Evolutionary conservation across 1,140 invertebrate species (phyloP).

Genomic region (Palaemon carinicauda): DNA sequence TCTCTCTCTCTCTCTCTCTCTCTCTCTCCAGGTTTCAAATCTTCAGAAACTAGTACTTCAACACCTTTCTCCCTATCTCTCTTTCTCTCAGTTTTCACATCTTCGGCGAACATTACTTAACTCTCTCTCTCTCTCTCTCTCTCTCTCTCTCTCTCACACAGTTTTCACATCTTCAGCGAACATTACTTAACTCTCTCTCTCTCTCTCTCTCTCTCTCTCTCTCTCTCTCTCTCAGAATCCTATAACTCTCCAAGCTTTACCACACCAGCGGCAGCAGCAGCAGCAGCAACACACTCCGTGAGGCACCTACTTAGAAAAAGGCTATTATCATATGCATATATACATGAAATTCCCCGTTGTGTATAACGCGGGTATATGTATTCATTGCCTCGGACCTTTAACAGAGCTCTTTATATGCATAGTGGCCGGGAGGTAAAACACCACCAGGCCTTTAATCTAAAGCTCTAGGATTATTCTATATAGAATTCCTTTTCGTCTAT

Average conservation of each 20-base stretch:
- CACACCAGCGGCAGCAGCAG: too few relatives aligned
- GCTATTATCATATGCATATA: slow-evolving; percentile 39
- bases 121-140: background rate
- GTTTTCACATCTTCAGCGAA: background rate
- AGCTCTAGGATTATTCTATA: too few relatives aligned
- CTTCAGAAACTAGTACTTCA: background rate
- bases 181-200: background rate
- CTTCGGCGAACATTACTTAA: too few relatives aligned
- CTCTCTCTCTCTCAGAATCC: background rate
- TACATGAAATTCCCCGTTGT: slow-evolving; percentile 25
- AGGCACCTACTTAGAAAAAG: background rate
- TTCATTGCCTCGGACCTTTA: slow-evolving; percentile 29
- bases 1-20: background rate
- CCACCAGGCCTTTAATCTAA: background rate
- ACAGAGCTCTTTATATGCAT: slow-evolving; percentile 41
- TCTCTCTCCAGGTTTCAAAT: background rate
- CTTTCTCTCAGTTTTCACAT: too few relatives aligned
- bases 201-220: background rate
- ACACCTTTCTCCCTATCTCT: background rate
- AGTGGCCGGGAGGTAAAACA: slow-evolving; percentile 1
- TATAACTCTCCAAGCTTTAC: too few relatives aligned
- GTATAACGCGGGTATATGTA: background rate
- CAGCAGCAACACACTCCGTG: too few relatives aligned
- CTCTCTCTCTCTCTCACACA: background rate
- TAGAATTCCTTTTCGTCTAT: too few relatives aligned